These are phyloP conservation scores for Hydropotes inermis DNA, from an alignment of 2,113 vertebrate genomes.

Conservation along the genomic window DNA sequence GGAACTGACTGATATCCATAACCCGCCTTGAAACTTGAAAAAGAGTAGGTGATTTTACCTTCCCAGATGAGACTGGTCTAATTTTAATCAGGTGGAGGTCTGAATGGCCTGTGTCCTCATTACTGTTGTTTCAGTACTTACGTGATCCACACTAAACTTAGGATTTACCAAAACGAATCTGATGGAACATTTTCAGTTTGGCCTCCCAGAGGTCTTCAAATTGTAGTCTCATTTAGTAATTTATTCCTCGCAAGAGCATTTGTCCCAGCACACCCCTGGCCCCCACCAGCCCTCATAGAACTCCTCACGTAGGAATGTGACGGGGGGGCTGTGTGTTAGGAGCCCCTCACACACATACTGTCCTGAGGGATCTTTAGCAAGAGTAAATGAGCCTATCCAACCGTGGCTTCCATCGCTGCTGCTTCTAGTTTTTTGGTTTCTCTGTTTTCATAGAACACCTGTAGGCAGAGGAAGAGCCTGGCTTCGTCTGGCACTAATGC, in stretches of 20 bases:
- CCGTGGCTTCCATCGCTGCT: not conserved
- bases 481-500: constrained; percentile 97
- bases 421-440: not conserved
- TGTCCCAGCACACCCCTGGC: not conserved
- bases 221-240: not conserved
- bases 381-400: not conserved
- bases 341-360: not conserved
- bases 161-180: not conserved
- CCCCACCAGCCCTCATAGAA: not conserved
- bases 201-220: not conserved
- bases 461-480: constrained; percentile 96
- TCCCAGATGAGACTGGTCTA: not conserved
- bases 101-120: not conserved
- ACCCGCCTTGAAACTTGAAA: not conserved
- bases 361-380: not conserved
- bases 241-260: not conserved
- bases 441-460: constrained; percentile 87
- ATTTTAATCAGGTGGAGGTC: not conserved
- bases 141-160: not conserved
- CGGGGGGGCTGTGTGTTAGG: not conserved
- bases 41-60: not conserved
- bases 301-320: not conserved
- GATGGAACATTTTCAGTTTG: not conserved
- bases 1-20: not conserved
- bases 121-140: not conserved